A percentile compares a stretch with the other conserved stretches of the same genome.
Evolutionary conservation across 2,113 vertebrate genomes (phyloP).

Genomic region (Grammomys surdaster): DNA sequence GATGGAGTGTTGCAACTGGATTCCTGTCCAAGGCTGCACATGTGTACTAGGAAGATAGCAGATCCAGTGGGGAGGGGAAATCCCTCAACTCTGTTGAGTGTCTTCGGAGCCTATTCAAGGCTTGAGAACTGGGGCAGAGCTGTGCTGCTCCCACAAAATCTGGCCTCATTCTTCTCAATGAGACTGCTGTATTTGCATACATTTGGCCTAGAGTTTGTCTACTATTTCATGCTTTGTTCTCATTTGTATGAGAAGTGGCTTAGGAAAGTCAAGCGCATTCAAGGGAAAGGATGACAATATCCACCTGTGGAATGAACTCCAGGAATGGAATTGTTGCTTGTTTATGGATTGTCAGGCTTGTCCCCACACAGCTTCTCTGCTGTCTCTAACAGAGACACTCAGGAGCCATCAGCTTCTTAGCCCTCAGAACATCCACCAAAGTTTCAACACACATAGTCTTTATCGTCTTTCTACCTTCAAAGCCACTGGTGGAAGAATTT

Average conservation of each 20-base stretch:
- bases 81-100: background rate
- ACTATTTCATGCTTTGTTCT: constrained; percentile 53
- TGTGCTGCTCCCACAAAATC: background rate
- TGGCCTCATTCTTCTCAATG: background rate
- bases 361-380: background rate
- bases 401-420: background rate
- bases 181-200: background rate
- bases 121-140: background rate
- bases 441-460: background rate
- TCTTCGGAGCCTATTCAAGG: background rate
- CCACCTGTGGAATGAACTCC: constrained; percentile 19
- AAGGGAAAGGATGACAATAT: background rate
- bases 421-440: background rate
- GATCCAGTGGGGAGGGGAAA: background rate
- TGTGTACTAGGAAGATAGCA: background rate
- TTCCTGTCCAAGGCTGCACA: background rate
- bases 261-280: constrained; percentile 2
- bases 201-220: background rate
- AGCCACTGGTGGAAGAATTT: background rate
- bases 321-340: background rate
- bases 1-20: background rate
- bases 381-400: background rate
- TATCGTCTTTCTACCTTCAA: background rate
- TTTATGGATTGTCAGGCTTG: background rate
- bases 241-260: constrained; percentile 32